Evolutionary conservation across 2,888 invertebrate genomes (phyloP).

Genomic region (Nomada lathburiana): DNA sequence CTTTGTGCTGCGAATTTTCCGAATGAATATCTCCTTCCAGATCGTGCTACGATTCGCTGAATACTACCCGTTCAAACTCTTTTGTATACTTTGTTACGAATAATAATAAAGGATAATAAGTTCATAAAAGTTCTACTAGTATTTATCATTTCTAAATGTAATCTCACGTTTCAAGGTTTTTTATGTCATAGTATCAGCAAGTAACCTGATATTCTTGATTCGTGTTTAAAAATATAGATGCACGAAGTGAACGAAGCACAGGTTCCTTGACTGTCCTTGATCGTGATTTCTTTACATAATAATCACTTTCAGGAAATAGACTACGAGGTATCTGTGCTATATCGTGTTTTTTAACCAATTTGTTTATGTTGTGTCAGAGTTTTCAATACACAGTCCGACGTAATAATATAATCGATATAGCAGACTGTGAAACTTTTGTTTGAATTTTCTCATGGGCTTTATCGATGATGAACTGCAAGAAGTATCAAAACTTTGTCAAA

Average conservation of each 20-base stretch:
- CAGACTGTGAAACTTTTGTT: constrained; percentile 21
- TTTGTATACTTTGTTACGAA: neutral
- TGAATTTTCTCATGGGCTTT: constrained; percentile 85
- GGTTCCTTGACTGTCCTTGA: constrained; percentile 56
- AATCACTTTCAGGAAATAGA: constrained; percentile 14
- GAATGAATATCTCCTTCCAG: neutral
- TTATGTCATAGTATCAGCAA: neutral
- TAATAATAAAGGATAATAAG: constrained; percentile 1
- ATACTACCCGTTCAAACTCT: neutral
- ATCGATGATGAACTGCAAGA: constrained; percentile 89
- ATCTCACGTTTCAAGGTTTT: neutral
- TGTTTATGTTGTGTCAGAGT: constrained; percentile 44
- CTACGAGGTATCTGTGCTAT: neutral
- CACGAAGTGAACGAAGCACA: neutral
- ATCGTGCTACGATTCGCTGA: neutral
- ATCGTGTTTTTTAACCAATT: neutral
- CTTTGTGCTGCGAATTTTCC: neutral
- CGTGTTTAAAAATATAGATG: constrained; percentile 1
- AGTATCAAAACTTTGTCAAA: constrained; percentile 87
- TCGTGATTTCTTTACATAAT: constrained; percentile 46
- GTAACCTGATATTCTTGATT: neutral
- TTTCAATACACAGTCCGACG: neutral
- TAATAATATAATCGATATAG: constrained; percentile 10
- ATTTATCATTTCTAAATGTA: neutral
- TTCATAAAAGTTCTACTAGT: neutral